Percentiles rank a stretch among this genome's conserved stretches.
phyloP scores from a whole-genome alignment of 2,797 vertebrate genomes.

The Pseudopleuronectes americanus region DNA sequence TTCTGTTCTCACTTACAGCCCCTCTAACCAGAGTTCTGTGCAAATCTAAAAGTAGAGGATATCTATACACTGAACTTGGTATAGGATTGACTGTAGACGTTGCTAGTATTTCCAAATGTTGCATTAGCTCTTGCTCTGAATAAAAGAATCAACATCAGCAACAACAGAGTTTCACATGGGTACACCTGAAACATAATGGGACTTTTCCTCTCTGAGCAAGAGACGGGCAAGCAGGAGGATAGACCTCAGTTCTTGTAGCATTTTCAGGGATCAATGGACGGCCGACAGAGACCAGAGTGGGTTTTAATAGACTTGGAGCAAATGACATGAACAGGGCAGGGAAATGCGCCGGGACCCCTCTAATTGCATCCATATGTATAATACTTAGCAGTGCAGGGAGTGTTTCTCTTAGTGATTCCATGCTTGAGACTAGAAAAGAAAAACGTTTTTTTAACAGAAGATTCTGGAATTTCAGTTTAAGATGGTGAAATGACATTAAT shows the following conservation, averaged over 20 bases:
- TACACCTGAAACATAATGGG: conserved; percentile 60
- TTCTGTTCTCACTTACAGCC: no score
- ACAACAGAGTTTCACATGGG: conserved; percentile 11
- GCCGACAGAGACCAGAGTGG: conserved; percentile 48
- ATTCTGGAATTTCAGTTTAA: background rate
- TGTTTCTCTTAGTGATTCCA: background rate
- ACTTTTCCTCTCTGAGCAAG: conserved; percentile 41
- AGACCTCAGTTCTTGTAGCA: conserved; percentile 27
- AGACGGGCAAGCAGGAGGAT: background rate
- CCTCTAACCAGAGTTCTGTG: no score
- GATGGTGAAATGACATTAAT: background rate
- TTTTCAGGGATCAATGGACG: conserved; percentile 56
- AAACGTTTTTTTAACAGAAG: background rate
- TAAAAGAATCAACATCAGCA: conserved; percentile 3
- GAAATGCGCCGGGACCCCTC: conserved; percentile 35
- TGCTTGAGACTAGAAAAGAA: background rate
- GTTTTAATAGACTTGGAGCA: conserved; percentile 33
- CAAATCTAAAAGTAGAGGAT: background rate
- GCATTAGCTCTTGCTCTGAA: background rate
- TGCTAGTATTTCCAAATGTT: background rate
- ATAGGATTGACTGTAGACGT: background rate
- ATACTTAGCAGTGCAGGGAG: conserved; percentile 13
- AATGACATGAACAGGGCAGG: conserved; percentile 41
- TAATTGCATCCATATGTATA: conserved; percentile 59
- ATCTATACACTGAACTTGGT: background rate